These are phyloP conservation scores for Corythornis cristatus DNA, from an alignment of 2,113 vertebrate genomes.

Conservation along the genomic window DNA sequence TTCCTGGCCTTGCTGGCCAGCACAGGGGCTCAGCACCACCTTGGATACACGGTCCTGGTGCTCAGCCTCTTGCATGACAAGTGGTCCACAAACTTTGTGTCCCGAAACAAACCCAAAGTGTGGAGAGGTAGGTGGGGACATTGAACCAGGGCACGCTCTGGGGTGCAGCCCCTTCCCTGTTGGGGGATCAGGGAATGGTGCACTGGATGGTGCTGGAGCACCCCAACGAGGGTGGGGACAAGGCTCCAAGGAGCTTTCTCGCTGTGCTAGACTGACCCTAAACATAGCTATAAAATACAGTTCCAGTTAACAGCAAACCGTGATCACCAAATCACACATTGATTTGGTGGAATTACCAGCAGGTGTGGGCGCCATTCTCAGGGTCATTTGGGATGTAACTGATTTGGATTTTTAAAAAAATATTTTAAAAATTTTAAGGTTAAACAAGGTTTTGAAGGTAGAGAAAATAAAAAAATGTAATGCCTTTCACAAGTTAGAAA, in stretches of 20 bases:
- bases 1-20: fast-evolving
- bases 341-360: fast-evolving
- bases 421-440: background rate
- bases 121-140: background rate
- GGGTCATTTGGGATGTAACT: background rate
- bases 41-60: background rate
- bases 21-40: background rate
- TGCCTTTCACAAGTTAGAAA: conserved; percentile 15
- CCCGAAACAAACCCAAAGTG: background rate
- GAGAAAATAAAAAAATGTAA: background rate
- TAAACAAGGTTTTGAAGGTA: background rate
- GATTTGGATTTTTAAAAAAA: background rate
- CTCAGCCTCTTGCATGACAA: background rate
- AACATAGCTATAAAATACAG: fast-evolving
- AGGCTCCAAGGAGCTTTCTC: background rate
- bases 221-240: fast-evolving
- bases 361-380: fast-evolving
- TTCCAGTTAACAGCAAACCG: background rate
- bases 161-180: background rate
- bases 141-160: background rate
- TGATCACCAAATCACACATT: background rate
- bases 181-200: background rate
- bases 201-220: fast-evolving
- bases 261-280: background rate
- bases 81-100: background rate